A percentile compares a stretch with the other conserved stretches of the same genome.
Conservation (phyloP, 2,888 invertebrate species). For the Leptogaster cylindrica region DNA sequence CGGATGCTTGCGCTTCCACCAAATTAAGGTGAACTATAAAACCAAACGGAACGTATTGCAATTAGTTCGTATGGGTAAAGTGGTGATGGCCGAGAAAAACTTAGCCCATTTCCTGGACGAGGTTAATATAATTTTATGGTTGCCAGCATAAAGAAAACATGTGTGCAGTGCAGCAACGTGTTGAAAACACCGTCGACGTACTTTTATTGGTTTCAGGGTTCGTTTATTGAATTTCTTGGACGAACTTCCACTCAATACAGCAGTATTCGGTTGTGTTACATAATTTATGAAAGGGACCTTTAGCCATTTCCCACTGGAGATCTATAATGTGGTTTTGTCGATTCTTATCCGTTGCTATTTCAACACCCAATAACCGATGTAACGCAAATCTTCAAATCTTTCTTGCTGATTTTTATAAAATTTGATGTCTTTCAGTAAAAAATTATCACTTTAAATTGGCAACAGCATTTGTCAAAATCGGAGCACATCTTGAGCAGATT, state of each 20-base stretch:
- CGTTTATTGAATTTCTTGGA: constrained; percentile 25
- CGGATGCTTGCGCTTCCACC: neutral
- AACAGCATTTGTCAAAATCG: constrained; percentile 30
- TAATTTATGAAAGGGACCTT: neutral
- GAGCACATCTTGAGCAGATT: constrained; percentile 31
- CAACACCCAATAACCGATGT: neutral
- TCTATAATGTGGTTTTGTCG: no score
- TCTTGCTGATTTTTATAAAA: neutral
- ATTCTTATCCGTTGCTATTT: neutral
- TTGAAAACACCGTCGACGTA: constrained; percentile 6
- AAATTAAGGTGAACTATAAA: constrained; percentile 24
- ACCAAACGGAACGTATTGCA: neutral
- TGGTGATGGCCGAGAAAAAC: neutral
- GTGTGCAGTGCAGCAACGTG: constrained; percentile 28
- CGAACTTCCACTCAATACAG: constrained; percentile 4
- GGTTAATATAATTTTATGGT: constrained; percentile 31
- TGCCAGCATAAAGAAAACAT: constrained; percentile 15
- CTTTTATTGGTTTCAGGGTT: neutral
- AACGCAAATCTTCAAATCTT: no score
- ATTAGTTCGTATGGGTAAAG: constrained; percentile 6
- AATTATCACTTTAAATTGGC: constrained; percentile 32
- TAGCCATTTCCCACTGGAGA: neutral
- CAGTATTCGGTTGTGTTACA: neutral
- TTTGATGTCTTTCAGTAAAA: neutral
- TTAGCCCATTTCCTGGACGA: constrained; percentile 4